Conservation (phyloP, 2,113 vertebrate species). For the Pagrus major region DNA sequence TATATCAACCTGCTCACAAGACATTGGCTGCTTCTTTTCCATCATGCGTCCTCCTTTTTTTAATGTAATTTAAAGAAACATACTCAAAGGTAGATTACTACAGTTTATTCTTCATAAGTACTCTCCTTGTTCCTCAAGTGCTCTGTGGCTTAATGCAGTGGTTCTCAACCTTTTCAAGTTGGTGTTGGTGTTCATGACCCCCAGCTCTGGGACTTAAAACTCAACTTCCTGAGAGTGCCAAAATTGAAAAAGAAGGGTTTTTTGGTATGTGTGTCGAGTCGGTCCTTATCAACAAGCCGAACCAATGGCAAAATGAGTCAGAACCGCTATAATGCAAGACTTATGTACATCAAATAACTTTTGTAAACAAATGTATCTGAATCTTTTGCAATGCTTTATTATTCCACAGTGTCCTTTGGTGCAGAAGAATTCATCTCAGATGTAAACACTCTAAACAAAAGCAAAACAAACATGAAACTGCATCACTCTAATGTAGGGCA, state of each 20-base stretch:
- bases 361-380: background rate
- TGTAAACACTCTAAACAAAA: conserved; percentile 19
- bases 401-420: conserved; percentile 8
- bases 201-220: too few species aligned
- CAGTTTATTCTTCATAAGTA: background rate
- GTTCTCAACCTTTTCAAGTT: too few species aligned
- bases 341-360: background rate
- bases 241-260: too few species aligned
- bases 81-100: background rate
- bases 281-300: too few species aligned
- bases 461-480: background rate
- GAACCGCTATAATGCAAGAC: rapidly evolving
- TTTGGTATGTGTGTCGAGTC: too few species aligned
- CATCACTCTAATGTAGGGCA: background rate
- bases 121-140: too few species aligned
- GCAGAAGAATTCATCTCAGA: conserved; percentile 12
- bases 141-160: too few species aligned
- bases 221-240: too few species aligned
- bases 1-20: too few species aligned
- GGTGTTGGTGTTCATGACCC: too few species aligned
- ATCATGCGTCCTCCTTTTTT: background rate
- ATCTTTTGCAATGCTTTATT: conserved; percentile 18
- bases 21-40: too few species aligned
- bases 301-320: rapidly evolving
- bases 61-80: background rate